phyloP scores from a whole-genome alignment of 1,140 invertebrate genomes.

The Drosophila watanabei region DNA sequence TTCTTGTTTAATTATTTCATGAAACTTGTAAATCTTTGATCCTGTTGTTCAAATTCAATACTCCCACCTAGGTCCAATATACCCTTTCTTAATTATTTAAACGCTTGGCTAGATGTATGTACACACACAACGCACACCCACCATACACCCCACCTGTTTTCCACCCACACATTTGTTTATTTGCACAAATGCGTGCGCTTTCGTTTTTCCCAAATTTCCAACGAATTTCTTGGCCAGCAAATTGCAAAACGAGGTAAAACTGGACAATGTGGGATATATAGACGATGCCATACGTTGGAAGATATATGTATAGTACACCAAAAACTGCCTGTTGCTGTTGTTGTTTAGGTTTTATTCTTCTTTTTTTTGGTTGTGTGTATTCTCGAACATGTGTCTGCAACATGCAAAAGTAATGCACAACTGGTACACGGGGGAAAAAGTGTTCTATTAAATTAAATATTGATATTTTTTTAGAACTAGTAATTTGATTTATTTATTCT shows the following conservation, averaged over 20 bases:
- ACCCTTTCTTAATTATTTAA: slow-evolving; percentile 29
- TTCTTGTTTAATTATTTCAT: neutral
- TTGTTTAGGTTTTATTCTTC: slow-evolving; percentile 17
- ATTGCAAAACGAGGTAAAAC: slow-evolving; percentile 59
- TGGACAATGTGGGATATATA: slow-evolving; percentile 58
- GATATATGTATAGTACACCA: slow-evolving; percentile 11
- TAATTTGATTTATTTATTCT: neutral
- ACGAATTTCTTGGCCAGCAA: slow-evolving; percentile 66
- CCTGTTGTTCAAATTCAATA: neutral
- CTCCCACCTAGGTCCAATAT: slow-evolving; percentile 11
- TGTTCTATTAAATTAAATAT: too few species aligned
- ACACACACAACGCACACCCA: slow-evolving; percentile 15
- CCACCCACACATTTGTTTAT: slow-evolving; percentile 66
- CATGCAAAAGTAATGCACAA: slow-evolving; percentile 83
- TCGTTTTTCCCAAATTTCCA: slow-evolving; percentile 72
- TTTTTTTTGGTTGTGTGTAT: neutral
- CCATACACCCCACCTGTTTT: slow-evolving; percentile 41
- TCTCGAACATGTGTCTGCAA: slow-evolving; percentile 79
- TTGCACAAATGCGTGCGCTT: slow-evolving; percentile 80
- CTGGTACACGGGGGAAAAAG: slow-evolving; percentile 32
- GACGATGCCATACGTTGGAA: slow-evolving; percentile 35
- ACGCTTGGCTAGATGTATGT: slow-evolving; percentile 10
- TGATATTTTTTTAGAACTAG: neutral
- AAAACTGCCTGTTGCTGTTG: slow-evolving; percentile 73
- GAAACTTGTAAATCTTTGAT: neutral